These are phyloP conservation scores for Sinocyclocheilus anophthalmus DNA, from an alignment of 2,113 vertebrate species.

Conservation along the genomic window DNA sequence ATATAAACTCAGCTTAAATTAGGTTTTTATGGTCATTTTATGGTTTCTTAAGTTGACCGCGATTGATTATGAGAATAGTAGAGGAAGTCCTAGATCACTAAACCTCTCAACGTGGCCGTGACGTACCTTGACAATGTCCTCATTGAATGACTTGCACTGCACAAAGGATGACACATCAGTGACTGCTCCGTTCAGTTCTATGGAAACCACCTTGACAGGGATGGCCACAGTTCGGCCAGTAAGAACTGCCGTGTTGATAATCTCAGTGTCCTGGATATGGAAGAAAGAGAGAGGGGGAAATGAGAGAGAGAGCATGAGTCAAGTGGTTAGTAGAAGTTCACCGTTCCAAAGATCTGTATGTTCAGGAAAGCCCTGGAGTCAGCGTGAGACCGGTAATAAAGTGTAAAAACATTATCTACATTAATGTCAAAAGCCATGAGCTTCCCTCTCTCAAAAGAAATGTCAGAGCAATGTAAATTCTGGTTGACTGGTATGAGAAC, in stretches of 20 bases:
- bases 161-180: slow-evolving; percentile 87
- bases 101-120: not conserved
- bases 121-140: slow-evolving; percentile 95
- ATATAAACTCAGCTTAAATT: slow-evolving; percentile 47
- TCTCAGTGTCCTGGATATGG: slow-evolving; percentile 88
- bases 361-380: not conserved
- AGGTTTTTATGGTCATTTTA: slow-evolving; percentile 57
- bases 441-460: not conserved
- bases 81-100: not conserved
- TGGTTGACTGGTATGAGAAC: slow-evolving; percentile 18
- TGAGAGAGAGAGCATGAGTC: not conserved
- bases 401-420: not conserved
- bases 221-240: slow-evolving; percentile 95
- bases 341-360: not conserved
- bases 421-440: not conserved
- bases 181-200: slow-evolving; percentile 86
- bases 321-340: slow-evolving; percentile 10
- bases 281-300: not conserved
- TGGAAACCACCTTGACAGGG: slow-evolving; percentile 94
- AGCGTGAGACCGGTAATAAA: not conserved
- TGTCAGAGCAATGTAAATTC: not conserved
- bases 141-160: slow-evolving; percentile 93
- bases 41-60: slow-evolving; percentile 29
- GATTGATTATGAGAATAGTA: not conserved
- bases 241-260: slow-evolving; percentile 97